phyloP scores from a whole-genome alignment of 2,888 invertebrate species.

The Gryllus longicercus region DNA sequence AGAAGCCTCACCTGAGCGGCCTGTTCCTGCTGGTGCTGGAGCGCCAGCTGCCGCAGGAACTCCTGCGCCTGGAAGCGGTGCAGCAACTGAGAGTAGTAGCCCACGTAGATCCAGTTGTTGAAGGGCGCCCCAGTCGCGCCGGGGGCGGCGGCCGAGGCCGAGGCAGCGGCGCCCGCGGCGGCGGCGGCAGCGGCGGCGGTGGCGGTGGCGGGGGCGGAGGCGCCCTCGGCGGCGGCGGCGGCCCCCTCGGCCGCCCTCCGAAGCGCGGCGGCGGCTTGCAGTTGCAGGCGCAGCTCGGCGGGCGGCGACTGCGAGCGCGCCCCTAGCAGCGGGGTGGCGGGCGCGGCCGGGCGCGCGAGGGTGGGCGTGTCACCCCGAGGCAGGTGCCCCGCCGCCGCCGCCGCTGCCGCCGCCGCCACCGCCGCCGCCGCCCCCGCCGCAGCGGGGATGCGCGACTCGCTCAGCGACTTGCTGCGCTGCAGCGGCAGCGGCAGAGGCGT shows the following conservation, averaged over 20 bases:
- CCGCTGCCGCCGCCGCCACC: background rate
- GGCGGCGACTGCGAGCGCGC: background rate
- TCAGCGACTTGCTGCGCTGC: constrained; percentile 35
- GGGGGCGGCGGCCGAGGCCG: background rate
- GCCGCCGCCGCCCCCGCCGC: constrained; percentile 11
- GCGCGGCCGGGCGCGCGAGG: background rate
- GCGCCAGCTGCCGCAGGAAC: constrained; percentile 41
- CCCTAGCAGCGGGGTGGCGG: constrained; percentile 21
- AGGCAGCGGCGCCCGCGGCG: background rate
- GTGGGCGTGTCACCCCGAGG: background rate
- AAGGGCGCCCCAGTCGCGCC: background rate
- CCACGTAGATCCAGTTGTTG: constrained; percentile 41
- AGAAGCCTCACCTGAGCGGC: background rate
- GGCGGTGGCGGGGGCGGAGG: background rate
- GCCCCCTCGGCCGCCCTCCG: background rate
- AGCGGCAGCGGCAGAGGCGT: constrained; percentile 28
- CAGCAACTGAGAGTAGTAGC: constrained; percentile 42
- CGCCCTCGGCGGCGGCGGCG: background rate
- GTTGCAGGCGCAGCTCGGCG: background rate
- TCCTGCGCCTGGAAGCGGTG: constrained; percentile 43
- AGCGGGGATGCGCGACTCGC: constrained; percentile 36
- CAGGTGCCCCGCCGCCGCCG: background rate
- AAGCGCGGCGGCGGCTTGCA: constrained; percentile 21
- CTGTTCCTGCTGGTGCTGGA: constrained; percentile 38
- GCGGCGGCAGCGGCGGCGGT: background rate